Evolutionary conservation across 1,140 invertebrate genomes (phyloP).

Genomic region (Drosophila kanapiae): DNA sequence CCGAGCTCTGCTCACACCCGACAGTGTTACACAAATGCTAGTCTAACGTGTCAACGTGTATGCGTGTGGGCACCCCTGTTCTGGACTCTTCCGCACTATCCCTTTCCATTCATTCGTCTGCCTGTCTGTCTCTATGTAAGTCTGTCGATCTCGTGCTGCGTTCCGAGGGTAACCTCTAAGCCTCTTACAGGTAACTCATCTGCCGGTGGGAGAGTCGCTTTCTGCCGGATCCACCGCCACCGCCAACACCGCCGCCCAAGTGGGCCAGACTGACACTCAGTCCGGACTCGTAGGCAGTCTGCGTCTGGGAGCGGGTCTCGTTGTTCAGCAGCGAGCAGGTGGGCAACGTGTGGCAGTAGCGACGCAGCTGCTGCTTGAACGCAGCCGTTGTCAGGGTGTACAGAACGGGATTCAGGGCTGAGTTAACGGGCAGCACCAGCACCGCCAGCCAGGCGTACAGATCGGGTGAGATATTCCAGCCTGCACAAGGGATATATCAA

Average conservation of each 20-base stretch:
- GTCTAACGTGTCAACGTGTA: too few relatives aligned
- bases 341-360: slow-evolving; percentile 76
- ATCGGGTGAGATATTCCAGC: slow-evolving; percentile 85
- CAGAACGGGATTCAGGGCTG: slow-evolving; percentile 89
- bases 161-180: too few relatives aligned
- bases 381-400: slow-evolving; percentile 89
- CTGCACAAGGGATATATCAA: slow-evolving; percentile 45
- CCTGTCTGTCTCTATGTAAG: slow-evolving; percentile 12
- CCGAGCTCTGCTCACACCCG: too few relatives aligned
- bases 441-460: slow-evolving; percentile 90
- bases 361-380: slow-evolving; percentile 86
- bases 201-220: slow-evolving; percentile 68
- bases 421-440: slow-evolving; percentile 90
- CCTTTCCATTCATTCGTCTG: not conserved
- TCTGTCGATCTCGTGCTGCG: slow-evolving; percentile 39
- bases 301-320: slow-evolving; percentile 76
- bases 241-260: slow-evolving; percentile 45
- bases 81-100: too few relatives aligned
- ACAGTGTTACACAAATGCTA: too few relatives aligned
- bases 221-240: slow-evolving; percentile 51
- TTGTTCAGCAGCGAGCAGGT: slow-evolving; percentile 73
- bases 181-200: slow-evolving; percentile 67
- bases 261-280: slow-evolving; percentile 77
- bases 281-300: slow-evolving; percentile 77
- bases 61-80: too few relatives aligned